Percentiles rank a stretch among this genome's conserved stretches.
phyloP scores from a whole-genome alignment of 1,140 invertebrate species.

The Plodia interpunctella region DNA sequence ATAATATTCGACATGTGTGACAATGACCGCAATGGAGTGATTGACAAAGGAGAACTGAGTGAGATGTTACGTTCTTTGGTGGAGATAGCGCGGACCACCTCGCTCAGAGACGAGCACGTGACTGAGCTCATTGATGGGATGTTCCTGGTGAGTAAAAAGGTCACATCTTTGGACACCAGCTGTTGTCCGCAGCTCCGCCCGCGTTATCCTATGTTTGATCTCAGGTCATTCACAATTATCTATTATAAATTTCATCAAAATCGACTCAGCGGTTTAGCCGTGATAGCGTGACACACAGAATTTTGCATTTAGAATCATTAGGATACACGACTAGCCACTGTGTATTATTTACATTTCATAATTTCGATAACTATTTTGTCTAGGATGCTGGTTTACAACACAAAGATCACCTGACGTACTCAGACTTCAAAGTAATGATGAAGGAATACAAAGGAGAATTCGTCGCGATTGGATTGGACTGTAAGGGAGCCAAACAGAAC shows the following conservation, averaged over 20 bases:
- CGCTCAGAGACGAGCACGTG: slow-evolving; percentile 91
- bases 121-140: slow-evolving; percentile 96
- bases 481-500: slow-evolving; percentile 97
- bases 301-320: no score
- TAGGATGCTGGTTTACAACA: slow-evolving; percentile 93
- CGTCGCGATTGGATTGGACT: slow-evolving; percentile 96
- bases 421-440: slow-evolving; percentile 97
- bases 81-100: slow-evolving; percentile 95
- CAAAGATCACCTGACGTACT: slow-evolving; percentile 95
- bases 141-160: slow-evolving; percentile 82
- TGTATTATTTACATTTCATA: no score
- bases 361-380: no score
- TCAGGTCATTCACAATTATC: no score
- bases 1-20: slow-evolving; percentile 99
- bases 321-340: no score
- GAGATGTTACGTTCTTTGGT: slow-evolving; percentile 96
- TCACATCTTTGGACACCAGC: no score
- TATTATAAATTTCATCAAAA: no score
- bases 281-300: no score
- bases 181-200: no score
- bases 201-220: no score
- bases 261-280: no score
- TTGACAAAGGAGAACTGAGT: slow-evolving; percentile 95
- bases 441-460: slow-evolving; percentile 98
- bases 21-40: slow-evolving; percentile 95